Base-by-base conservation (phyloP, 53 echinoderm and acorn worm genomes). In the Henricia sp. region DNA sequence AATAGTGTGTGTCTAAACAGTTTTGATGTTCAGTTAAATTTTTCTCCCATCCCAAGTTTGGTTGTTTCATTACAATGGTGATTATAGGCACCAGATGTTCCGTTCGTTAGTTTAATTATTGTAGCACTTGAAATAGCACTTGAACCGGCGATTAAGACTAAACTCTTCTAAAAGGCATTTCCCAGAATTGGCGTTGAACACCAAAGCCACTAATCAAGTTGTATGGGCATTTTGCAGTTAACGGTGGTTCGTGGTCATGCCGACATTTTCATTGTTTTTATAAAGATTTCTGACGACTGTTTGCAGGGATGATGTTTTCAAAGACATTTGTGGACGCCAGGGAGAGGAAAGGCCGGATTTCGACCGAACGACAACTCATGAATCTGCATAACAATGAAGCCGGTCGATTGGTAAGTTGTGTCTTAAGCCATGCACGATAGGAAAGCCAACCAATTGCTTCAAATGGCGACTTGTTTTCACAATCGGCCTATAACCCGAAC, bases 311-410 rank as follows among this genome's bases (percentile, higher is more conserved):
- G 53, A 87, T 91, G 77, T 94, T 97, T 82, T 94, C 99, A 10
- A 92, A 97, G 70, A 92, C 85, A 1, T 97, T 97, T 39, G 99
- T 97, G 21, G 99, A 97, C 56, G 94, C 99, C 38, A 71, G 92
- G 53, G 99, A 97, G 65, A 83, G 77, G 52, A 92, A 90, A 76
- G 86, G 89, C 29, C 84, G 91, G 39, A 92, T 89, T 17, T 76
- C 88, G 46, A 77, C 84, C 30, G 91, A 90, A 4, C 83, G 99
- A 11, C 78, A 92, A 39, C 80, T 97, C 17, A 97, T 97, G 99
- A 97, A 97, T 90, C 53, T 97, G 9, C 99, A 97, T 48, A 97
- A 97, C 75, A 97, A 97, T 65, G 99, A 94, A 68, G 99, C 99
- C 0, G 99, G 99, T 30, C 85, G 99, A 86, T 70, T 89, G 88